Base-by-base conservation (phyloP, 2,888 invertebrate species). In the Melinaea menophilus region DNA sequence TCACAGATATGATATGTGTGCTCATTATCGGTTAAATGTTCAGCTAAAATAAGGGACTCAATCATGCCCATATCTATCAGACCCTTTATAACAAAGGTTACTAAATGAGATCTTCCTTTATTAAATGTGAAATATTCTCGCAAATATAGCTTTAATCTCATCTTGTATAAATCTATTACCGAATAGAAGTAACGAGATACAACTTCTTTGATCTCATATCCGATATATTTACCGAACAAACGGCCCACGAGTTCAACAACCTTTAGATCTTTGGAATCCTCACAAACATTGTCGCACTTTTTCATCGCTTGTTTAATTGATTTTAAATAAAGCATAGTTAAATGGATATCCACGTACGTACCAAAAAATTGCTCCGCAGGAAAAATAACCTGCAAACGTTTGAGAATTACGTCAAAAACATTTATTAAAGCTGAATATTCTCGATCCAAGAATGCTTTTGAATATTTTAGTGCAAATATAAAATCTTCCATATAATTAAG, bases 311-410 rank as follows among this genome's bases (percentile, higher is more conserved):
- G 75, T 47, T 77, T 74, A 5, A 86, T 71, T 2, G 84, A 70
- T 67, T 80, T 84, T 56, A 69, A 81, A 66, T 79, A 86, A 33
- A 83, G 67, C 79, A 84, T 84, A 0, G 75, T 82, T 13, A 82
- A 67, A 68, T 85, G 81, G 56, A 85, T 65, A 4, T 69, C 59
- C 0, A 74, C 75, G 63, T 80, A 82, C 34, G 59, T 68, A 0
- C 69, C 59, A 37, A 85, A 82, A 64, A 80, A 66, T 61, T 73
- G 62, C 46, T 83, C 79, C 41, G 79, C 71, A 0, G 81, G 78
- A 57, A 85, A 65, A 31, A 79, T 61, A 5, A 63, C 73, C 5
- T 75, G 74, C 70, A 79, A 69, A 70, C 79, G 79, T 41, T 61
- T 63, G 2, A 75, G 64, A 22, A 84, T 66, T 46, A 64, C 73